Evolutionary conservation across 2,113 vertebrate species (phyloP).

Genomic region (Glaucidium brasilianum): DNA sequence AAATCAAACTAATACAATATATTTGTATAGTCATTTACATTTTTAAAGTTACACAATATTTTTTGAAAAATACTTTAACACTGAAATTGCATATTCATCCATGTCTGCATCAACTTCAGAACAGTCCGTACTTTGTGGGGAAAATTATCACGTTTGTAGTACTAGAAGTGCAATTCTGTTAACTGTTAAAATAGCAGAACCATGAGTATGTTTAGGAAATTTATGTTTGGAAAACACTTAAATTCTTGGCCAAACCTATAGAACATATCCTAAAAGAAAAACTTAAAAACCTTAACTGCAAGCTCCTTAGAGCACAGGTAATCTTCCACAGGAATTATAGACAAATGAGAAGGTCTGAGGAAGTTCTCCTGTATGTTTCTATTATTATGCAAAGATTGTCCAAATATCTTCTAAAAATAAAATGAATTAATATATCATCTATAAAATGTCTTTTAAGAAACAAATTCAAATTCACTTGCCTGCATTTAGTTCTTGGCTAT

Average conservation of each 20-base stretch:
- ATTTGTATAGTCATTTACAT: neutral
- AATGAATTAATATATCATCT: neutral
- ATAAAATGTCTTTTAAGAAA: neutral
- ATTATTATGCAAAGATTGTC: neutral
- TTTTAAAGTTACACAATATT: neutral
- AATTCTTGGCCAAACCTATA: neutral
- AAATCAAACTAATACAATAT: neutral
- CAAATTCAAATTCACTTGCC: neutral
- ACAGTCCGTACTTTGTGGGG: neutral
- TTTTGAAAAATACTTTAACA: neutral
- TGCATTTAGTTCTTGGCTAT: neutral
- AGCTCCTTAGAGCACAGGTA: neutral
- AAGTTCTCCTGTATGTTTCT: neutral
- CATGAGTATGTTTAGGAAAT: neutral
- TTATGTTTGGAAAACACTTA: neutral
- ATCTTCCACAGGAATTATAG: neutral
- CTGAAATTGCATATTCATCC: neutral
- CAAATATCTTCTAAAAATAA: neutral
- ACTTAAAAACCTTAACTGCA: neutral
- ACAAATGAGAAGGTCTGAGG: neutral
- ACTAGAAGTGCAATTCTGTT: neutral
- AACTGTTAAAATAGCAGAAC: neutral
- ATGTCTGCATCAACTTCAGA: neutral
- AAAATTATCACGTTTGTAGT: neutral
- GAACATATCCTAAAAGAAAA: neutral